Evolutionary conservation across 2,888 invertebrate genomes (phyloP).

Genomic region (Apamea sordens): DNA sequence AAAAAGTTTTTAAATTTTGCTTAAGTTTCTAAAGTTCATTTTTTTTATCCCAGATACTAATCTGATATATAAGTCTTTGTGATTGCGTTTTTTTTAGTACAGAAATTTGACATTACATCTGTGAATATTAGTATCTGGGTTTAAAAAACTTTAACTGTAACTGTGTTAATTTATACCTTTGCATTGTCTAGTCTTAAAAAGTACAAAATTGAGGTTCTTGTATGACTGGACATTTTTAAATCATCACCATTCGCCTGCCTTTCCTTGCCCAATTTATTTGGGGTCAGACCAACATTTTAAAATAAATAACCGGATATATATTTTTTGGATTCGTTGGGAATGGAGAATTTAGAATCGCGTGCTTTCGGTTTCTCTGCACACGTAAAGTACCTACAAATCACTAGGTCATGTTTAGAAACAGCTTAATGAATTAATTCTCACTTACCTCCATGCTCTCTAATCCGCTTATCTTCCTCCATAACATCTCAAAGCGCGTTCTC

Average conservation of each 20-base stretch:
- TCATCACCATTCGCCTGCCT: neutral
- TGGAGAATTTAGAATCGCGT: neutral
- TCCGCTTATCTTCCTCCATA: constrained; percentile 20
- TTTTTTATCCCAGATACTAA: no score
- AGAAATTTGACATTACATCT: no score
- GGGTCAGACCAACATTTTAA: neutral
- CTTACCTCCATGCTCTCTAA: constrained; percentile 44
- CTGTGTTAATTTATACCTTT: neutral
- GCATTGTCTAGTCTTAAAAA: no score
- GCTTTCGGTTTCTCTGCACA: neutral
- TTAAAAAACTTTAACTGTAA: no score
- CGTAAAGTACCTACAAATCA: neutral
- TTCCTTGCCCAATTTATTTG: neutral
- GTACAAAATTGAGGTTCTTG: no score
- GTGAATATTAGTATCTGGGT: no score
- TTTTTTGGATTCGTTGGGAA: neutral
- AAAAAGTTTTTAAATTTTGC: no score
- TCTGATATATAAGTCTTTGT: no score
- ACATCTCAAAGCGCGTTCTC: constrained; percentile 24
- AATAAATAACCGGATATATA: neutral
- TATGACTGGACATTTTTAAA: neutral
- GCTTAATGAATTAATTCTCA: constrained; percentile 27
- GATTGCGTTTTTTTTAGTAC: no score
- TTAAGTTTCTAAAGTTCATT: no score
- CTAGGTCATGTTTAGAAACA: neutral